Percentiles rank a stretch among this genome's conserved stretches.
Evolutionary conservation across 2,888 invertebrate species (phyloP).

Genomic region (Subacronicta megacephala): DNA sequence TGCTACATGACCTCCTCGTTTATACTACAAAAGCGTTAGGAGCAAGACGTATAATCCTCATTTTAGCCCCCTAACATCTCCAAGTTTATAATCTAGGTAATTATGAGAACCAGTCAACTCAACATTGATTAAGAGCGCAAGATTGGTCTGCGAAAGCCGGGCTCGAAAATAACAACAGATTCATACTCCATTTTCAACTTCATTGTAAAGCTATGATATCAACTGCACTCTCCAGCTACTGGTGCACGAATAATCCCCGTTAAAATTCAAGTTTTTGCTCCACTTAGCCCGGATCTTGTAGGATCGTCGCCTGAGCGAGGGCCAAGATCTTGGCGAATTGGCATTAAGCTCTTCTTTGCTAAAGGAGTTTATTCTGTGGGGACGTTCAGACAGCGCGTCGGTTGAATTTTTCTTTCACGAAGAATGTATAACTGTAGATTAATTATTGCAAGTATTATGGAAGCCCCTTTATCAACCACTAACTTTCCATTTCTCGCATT

Average conservation of each 20-base stretch:
- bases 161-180: not conserved
- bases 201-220: constrained; percentile 13
- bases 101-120: too few relatives aligned
- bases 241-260: constrained; percentile 54
- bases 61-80: too few relatives aligned
- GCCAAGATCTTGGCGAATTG: constrained; percentile 26
- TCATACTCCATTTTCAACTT: not conserved
- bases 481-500: too few relatives aligned
- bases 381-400: too few relatives aligned
- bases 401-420: too few relatives aligned
- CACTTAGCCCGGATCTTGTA: constrained; percentile 44
- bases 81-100: too few relatives aligned
- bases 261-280: constrained; percentile 61
- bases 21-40: too few relatives aligned
- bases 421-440: too few relatives aligned
- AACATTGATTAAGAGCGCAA: not conserved
- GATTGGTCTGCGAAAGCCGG: not conserved
- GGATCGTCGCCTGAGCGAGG: constrained; percentile 18
- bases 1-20: too few relatives aligned
- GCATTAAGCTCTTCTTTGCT: constrained; percentile 34
- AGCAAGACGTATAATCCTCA: too few relatives aligned
- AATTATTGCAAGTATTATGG: too few relatives aligned
- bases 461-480: too few relatives aligned
- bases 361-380: constrained; percentile 1
- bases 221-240: not conserved